A percentile compares a stretch with the other conserved stretches of the same genome.
Evolutionary conservation across 1,140 invertebrate species (phyloP).

Genomic region (Polyergus mexicanus): DNA sequence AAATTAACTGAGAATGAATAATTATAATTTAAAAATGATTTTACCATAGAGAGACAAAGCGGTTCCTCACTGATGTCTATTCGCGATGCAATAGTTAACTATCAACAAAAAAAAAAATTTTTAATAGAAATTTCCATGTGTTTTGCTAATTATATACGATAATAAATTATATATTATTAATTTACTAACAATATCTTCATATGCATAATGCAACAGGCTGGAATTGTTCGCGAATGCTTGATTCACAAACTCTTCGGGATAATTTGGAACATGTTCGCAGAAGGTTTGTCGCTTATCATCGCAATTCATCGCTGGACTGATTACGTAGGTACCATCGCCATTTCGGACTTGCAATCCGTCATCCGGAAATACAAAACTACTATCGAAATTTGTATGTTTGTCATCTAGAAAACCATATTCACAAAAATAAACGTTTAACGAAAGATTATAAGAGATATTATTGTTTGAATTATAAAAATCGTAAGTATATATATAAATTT

Average conservation of each 20-base stretch:
- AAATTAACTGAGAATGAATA: not conserved
- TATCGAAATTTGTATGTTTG: not conserved
- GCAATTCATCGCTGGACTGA: slow-evolving; percentile 41
- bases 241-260: slow-evolving; percentile 73
- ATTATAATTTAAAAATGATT: slow-evolving; percentile 15
- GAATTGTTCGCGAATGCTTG: slow-evolving; percentile 46
- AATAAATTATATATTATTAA: not conserved
- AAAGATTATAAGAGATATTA: not conserved
- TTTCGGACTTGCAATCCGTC: not conserved
- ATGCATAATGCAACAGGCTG: slow-evolving; percentile 63
- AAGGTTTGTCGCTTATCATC: slow-evolving; percentile 47
- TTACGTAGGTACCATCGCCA: too few relatives aligned
- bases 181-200: slow-evolving; percentile 70
- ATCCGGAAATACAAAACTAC: not conserved
- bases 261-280: slow-evolving; percentile 73
- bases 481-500: not conserved
- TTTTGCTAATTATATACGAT: not conserved
- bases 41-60: slow-evolving; percentile 40
- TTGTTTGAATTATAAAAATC: not conserved
- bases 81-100: not conserved
- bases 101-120: not conserved
- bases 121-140: not conserved
- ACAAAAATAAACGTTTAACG: not conserved
- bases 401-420: not conserved
- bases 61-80: not conserved